Base-by-base conservation (phyloP, 2,113 vertebrate species). In the Muscicapa adusta region DNA sequence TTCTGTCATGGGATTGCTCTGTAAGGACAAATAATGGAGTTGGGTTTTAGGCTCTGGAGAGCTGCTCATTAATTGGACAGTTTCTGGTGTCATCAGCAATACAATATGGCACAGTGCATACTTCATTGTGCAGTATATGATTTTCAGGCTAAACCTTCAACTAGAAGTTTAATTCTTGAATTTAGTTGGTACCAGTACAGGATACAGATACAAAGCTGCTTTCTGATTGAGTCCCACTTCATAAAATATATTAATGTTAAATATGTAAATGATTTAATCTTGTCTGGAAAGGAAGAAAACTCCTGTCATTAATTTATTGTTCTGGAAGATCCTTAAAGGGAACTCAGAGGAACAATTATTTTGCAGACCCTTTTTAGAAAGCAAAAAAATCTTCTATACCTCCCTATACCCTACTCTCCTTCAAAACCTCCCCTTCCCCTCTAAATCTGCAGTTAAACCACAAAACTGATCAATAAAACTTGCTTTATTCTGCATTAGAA, bases 301-400 rank as follows among this genome's bases (percentile, higher is more conserved):
- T 62, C 4, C 45, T 91, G 63, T 88, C 57, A 84, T 88, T 81
- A 93, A 88, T 94, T 76, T 86, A 70, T 94, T 96, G 81, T 74
- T 92, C 76, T 91, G 77, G 56, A 96, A 66, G 58, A 86, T 93
- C 75, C 56, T 94, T 63, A 87, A 96, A 92, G 53, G 68, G 42
- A 86, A n/a, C 25, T 66, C 33, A 18, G 24, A 91, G 47, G 42
- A 62, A 29, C 8, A 71, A 28, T 85, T 65, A 45, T 29, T 88
- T 88, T 31, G n/a, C 66, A 25, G 31, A 53, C 33, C 13, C 25
- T 65, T 65, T 43, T 85, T 48, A 36, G 50, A 91, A 73, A 81
- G n/a, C 2, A 48, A 23, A 86, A 74, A 68, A 40, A 15, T 40
- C 18, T 33, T 40, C 6, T 73, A 58, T 66, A 73, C 7, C 10